Base-by-base conservation (phyloP, 2,797 vertebrate genomes). In the Smutsia gigantea region DNA sequence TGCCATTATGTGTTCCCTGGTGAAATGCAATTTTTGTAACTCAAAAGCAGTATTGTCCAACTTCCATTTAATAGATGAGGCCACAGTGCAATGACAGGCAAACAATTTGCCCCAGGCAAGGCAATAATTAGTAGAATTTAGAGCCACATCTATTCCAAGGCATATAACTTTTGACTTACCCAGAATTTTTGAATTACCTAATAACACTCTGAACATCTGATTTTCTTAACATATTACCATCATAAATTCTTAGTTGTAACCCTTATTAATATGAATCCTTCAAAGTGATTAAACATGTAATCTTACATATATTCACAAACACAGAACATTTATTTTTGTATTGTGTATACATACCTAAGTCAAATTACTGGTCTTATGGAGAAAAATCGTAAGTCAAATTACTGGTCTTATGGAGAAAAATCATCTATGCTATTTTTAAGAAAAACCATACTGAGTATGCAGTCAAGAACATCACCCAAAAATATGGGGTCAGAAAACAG, bases 271-370 rank as follows among this genome's bases (percentile, higher is more conserved):
- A 0, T 34, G 23, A 94, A 93, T 72, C 78, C 37, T 29, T 93
- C 3, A 69, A 59, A 42, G 25, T 46, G 77, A 51, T 55, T 31
- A 84, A 77, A 39, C 18, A 84, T 27, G 11, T 77, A 51, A 90
- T 11, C 17, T 49, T 92, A 27, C 4, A 92, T 69, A 61, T 34
- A 75, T 87, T 89, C 27, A 69, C 46, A 93, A 79, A 95, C 23
- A 72, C 13, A 88, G 10, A 96, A 84, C 61, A 79, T 93, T 95
- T 92, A 94, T 83, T 78, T 94, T 74, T 93, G 17, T 79, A 87
- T 23, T 83, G 42, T 53, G 34, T 61, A 94, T 57, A 93, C 17
- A 92, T 57, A 87, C 7, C 39, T 59, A 92, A 77, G 29, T 42
- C 59, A 75, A 15, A 95, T 69, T 87, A 69, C 29, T 34, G 25